Percentiles rank a stretch among this genome's conserved stretches.
These are phyloP conservation scores for Diarsia rubi DNA, from an alignment of 2,888 invertebrate genomes.

Conservation along the genomic window DNA sequence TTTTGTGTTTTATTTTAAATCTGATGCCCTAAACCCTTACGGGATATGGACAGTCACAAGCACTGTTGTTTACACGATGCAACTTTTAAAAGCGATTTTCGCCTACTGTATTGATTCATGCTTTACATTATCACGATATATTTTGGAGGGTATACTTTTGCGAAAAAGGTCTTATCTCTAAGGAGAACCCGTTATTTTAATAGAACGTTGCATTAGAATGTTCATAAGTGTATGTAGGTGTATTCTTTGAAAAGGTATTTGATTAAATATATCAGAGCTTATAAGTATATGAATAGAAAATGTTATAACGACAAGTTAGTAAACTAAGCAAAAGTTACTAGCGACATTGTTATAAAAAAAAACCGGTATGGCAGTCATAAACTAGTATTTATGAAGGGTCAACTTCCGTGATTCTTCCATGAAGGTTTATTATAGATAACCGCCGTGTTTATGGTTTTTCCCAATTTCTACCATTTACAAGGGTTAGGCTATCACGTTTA, in stretches of 20 bases:
- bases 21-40: too few species aligned
- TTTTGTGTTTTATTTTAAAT: background rate
- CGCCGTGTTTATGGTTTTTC: conserved; percentile 57
- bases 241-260: background rate
- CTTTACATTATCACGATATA: too few species aligned
- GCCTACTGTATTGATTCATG: too few species aligned
- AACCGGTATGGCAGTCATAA: conserved; percentile 50
- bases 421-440: conserved; percentile 61
- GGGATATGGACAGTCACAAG: too few species aligned
- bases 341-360: conserved; percentile 36
- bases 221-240: too few species aligned
- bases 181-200: too few species aligned
- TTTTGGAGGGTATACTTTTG: too few species aligned
- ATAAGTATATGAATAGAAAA: conserved; percentile 1
- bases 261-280: background rate
- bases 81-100: too few species aligned
- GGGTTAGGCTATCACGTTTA: conserved; percentile 42
- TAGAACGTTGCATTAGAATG: too few species aligned
- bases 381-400: conserved; percentile 67
- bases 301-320: background rate
- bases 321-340: conserved; percentile 1
- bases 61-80: too few species aligned
- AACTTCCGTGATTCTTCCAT: conserved; percentile 55
- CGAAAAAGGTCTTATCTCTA: too few species aligned
- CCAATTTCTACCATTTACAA: conserved; percentile 50